Base-by-base conservation (phyloP, 2,113 vertebrate species). In the Scomber japonicus region DNA sequence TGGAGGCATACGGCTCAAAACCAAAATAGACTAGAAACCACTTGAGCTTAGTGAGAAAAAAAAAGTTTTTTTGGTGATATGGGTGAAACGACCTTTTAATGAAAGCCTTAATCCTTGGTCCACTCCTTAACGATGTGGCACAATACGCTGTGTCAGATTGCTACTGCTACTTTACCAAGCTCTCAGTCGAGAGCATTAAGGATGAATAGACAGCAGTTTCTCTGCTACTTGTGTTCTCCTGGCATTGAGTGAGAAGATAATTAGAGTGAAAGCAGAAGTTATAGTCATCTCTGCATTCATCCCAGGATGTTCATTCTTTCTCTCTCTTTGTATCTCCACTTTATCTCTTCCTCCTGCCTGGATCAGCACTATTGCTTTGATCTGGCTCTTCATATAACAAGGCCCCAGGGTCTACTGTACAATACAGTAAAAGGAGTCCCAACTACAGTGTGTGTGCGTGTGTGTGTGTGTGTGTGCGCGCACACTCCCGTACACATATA, bases 361-460 rank as follows among this genome's bases (percentile, higher is more conserved):
- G 68, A 81, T 89, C 87, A 72, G 59, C 77, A 71, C 77, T 86
- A 51, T 5, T 19, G 78, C 86, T 91, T 89, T 91, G 86, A 91
- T 91, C 90, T 72, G 57, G 63, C 73, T 90, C 66, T 88, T 90
- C 87, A 67, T 70, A 82, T 90, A 90, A 90, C 87, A 88, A 92
- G 87, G 81, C 89, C 82, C 89, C 67, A 75, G 90, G 90, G 90
- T 88, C 62, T 55, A 71, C 84, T 70, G 62, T 66, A 45, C 64
- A 56, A 78, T 54, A 77, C 70, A 68, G 71, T 31, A 60, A 51
- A 80, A 55, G 68, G 72, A 79, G 81, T 73, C 64, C 60, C 76
- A 83, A 75, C 64, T 63, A 55, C 27, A 62, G 27, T 30, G 63
- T 70, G 59, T 78, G 57, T 27, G 16, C 35, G 35, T 19, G n/a